These are phyloP conservation scores for Drosophila prolongata DNA, from an alignment of 2,888 invertebrate species.

Conservation along the genomic window DNA sequence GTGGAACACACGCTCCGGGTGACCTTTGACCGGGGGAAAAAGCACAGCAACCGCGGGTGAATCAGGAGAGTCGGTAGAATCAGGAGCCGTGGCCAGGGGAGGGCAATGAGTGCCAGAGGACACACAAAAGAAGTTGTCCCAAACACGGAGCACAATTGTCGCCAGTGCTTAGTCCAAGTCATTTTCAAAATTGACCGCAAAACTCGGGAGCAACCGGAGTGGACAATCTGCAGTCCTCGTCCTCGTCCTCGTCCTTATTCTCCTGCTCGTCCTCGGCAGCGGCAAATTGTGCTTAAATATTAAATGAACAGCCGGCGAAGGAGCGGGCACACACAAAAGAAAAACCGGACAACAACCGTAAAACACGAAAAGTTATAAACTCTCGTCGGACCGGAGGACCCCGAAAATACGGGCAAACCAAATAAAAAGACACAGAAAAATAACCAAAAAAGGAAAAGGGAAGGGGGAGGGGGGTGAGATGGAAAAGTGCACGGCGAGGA, in stretches of 20 bases:
- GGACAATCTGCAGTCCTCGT: conserved; percentile 42
- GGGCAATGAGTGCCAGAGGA: conserved; percentile 81
- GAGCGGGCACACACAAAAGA: conserved; percentile 47
- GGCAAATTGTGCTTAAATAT: conserved; percentile 81
- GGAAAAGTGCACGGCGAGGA: conserved; percentile 37
- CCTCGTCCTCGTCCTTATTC: no score
- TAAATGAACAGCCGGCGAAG: conserved; percentile 73
- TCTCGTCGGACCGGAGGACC: conserved; percentile 57
- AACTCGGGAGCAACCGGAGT: conserved; percentile 37
- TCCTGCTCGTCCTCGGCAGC: conserved; percentile 45
- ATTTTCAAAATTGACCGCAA: conserved; percentile 80
- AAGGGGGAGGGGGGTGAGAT: conserved; percentile 10
- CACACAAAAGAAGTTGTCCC: conserved; percentile 58
- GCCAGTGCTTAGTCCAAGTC: conserved; percentile 75
- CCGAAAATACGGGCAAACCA: conserved; percentile 19
- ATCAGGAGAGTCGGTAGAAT: background rate
- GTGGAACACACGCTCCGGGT: conserved; percentile 56
- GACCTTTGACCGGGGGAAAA: conserved; percentile 47
- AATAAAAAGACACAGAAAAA: conserved; percentile 10
- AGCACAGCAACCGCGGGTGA: background rate
- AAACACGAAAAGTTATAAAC: conserved; percentile 79
- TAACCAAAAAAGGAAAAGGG: conserved; percentile 15
- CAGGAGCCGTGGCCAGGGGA: conserved; percentile 44
- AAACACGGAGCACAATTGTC: conserved; percentile 70
- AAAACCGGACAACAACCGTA: conserved; percentile 73